Percentiles rank a stretch among this genome's conserved stretches.
Evolutionary conservation across 2,113 vertebrate species (phyloP).

Genomic region (Axis porcinus): DNA sequence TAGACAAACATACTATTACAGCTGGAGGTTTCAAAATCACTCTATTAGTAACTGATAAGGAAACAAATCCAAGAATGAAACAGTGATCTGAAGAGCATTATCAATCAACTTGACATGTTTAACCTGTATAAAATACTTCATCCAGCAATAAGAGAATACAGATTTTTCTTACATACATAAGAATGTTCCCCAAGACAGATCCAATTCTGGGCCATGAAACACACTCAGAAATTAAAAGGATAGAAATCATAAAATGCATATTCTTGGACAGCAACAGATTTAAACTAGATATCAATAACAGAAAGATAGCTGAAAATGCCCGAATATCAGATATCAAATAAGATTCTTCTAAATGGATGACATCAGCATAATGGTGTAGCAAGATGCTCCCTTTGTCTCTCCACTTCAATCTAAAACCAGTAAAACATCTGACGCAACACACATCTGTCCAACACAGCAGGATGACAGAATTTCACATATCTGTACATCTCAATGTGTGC

Average conservation of each 20-base stretch:
- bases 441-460: background rate
- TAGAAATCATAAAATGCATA: background rate
- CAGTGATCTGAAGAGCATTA: background rate
- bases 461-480: background rate
- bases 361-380: background rate
- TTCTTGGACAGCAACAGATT: background rate
- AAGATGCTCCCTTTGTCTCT: background rate
- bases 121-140: too few species aligned
- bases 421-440: background rate
- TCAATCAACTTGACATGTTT: too few species aligned
- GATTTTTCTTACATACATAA: background rate
- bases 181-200: background rate
- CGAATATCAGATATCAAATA: background rate
- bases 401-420: background rate
- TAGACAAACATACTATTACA: background rate
- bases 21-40: background rate
- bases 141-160: background rate
- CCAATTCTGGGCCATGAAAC: background rate
- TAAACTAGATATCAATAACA: background rate
- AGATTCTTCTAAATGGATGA: background rate
- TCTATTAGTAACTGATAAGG: background rate
- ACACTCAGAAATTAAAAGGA: background rate
- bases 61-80: background rate
- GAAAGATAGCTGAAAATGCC: background rate
- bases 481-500: background rate